Evolutionary conservation across 2,888 invertebrate genomes (phyloP), one percentile per base, ranked within the genome.

Genomic region (Ochlodes sylvanus): DNA sequence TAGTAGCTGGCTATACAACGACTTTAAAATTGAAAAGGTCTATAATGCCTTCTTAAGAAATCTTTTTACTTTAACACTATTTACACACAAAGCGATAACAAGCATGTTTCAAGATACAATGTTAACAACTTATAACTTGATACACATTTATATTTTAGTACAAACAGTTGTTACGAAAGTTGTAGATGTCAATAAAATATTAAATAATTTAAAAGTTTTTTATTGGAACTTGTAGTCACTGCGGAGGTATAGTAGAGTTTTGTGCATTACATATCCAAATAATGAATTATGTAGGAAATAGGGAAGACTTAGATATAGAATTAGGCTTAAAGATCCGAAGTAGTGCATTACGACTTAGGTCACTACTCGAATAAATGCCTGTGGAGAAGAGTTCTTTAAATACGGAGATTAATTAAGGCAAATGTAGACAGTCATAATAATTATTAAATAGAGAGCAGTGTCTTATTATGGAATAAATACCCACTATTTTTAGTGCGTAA

Each of bases 131-230:
- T 85, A 77, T 91, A 89, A 86, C 86, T 85, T 86, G 84, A 86
- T 83, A 90, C 90, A 92, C 90, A 85, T 90, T 90, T 90, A 90
- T 90, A 92, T 92, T 90, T 92, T 92, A 92, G 91, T 92, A 92
- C 91, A 92, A 92, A 91, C 87, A 88, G 87, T 89, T 92, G 92
- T 90, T 91, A 91, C 82, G 83, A 89, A 90, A 85, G 85, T 90
- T 90, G 89, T 92, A 92, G 92, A 91, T 92, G 91, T 91, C 90
- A 93, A 92, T 92, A 92, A 92, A 92, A 85, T 76, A 78, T 80
- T 79, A 84, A 86, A 88, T 81, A 80, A 77, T 66, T 67, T 44
- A 61, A 64, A 65, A 15, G 57, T 74, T 75, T 69, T 79, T 80
- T 78, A 77, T 76, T 81, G 3, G 15, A 10, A 15, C 19, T 32